These are phyloP conservation scores for Chrysomela aeneicollis DNA, from an alignment of 2,888 invertebrate species.

Conservation along the genomic window DNA sequence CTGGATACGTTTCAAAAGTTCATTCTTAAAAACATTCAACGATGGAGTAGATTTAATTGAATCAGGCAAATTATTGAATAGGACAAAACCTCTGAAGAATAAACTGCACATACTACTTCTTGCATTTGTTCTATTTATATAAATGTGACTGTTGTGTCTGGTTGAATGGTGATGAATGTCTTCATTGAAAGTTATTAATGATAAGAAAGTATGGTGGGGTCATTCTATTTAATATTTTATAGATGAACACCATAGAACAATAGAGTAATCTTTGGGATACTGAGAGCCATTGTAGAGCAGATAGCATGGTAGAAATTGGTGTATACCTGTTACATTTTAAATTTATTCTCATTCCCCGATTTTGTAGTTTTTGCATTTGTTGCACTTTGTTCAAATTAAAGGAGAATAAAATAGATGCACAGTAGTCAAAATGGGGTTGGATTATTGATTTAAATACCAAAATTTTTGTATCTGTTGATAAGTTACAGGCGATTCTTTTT, in stretches of 20 bases:
- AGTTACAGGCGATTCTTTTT: slow-evolving; percentile 15
- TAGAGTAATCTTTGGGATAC: slow-evolving; percentile 8
- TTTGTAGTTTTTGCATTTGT: slow-evolving; percentile 9
- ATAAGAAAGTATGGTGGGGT: slow-evolving; percentile 4
- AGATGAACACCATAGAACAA: slow-evolving; percentile 4
- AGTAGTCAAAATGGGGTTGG: slow-evolving; percentile 23
- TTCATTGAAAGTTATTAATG: background rate
- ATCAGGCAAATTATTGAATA: slow-evolving; percentile 2
- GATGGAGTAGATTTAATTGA: slow-evolving; percentile 4
- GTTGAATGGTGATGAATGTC: slow-evolving; percentile 11
- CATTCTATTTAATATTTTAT: slow-evolving; percentile 5
- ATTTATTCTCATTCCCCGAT: slow-evolving; percentile 12
- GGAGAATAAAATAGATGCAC: slow-evolving; percentile 15
- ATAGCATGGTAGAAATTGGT: slow-evolving; percentile 1
- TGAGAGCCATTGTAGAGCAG: slow-evolving; percentile 5
- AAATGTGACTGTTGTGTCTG: slow-evolving; percentile 9
- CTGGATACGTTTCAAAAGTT: slow-evolving; percentile 3
- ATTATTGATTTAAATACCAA: slow-evolving; percentile 22
- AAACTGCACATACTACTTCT: background rate
- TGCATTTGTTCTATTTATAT: slow-evolving; percentile 6
- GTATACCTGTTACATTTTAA: background rate
- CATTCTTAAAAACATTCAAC: background rate
- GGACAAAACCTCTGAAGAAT: slow-evolving; percentile 6
- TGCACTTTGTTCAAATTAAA: slow-evolving; percentile 14
- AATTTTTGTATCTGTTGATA: slow-evolving; percentile 21